Conservation (phyloP, 2,113 vertebrate species). For the Polypterus bichir region DNA sequence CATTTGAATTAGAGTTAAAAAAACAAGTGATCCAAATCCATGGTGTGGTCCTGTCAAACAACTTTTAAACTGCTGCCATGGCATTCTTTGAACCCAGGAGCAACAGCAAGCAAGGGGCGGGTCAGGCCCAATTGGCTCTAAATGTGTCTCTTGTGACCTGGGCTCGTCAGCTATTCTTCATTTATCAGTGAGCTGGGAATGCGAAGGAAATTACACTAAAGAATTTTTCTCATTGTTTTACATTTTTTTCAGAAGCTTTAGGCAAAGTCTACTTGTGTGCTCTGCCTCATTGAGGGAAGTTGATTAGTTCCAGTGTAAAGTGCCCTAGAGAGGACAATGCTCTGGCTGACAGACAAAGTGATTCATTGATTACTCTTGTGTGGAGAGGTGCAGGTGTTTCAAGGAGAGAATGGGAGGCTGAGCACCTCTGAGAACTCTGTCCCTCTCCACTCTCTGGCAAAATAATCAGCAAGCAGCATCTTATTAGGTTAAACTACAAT, state of each 20-base stretch:
- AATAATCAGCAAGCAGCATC: neutral
- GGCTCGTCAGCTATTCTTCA: conserved; percentile 37
- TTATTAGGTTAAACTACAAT: conserved; percentile 2
- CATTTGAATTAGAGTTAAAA: no score
- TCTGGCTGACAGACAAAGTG: conserved; percentile 51
- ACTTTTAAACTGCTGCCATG: conserved; percentile 17
- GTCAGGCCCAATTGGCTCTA: conserved; percentile 36
- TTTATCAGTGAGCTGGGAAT: conserved; percentile 44
- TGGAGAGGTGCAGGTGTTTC: conserved; percentile 65
- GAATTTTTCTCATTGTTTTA: conserved; percentile 38
- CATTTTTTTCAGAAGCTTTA: conserved; percentile 38
- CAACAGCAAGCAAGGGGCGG: conserved; percentile 26
- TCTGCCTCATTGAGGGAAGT: conserved; percentile 39
- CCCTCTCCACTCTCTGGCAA: conserved; percentile 18
- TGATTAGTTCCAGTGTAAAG: conserved; percentile 52
- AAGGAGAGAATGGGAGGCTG: conserved; percentile 43
- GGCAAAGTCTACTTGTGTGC: conserved; percentile 42
- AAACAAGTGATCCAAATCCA: no score
- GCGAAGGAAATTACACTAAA: conserved; percentile 42
- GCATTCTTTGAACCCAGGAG: conserved; percentile 33
- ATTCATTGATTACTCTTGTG: conserved; percentile 62
- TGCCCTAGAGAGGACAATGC: conserved; percentile 62
- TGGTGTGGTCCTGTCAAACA: neutral
- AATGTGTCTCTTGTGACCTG: conserved; percentile 35
- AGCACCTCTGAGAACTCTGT: conserved; percentile 13